A percentile compares a stretch with the other conserved stretches of the same genome.
Evolutionary conservation across 2,888 invertebrate species (phyloP).

Genomic region (Cheiracanthium punctorium): DNA sequence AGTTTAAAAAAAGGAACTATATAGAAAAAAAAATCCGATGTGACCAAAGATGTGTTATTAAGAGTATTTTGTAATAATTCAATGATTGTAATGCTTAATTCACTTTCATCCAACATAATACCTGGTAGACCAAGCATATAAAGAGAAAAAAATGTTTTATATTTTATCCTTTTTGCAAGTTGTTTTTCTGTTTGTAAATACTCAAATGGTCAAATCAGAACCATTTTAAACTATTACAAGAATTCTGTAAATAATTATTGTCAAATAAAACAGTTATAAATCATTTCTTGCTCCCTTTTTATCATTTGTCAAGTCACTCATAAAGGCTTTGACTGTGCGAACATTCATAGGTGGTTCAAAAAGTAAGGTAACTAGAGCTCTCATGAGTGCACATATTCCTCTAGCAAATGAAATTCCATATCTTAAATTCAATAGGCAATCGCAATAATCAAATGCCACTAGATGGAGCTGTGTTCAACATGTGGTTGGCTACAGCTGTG

Average conservation of each 20-base stretch:
- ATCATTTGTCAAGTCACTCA: no score
- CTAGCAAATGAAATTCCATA: no score
- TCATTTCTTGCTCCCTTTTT: not conserved
- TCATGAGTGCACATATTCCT: no score
- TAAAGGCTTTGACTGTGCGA: no score
- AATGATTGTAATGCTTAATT: not conserved
- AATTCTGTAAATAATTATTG: not conserved
- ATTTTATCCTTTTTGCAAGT: not conserved
- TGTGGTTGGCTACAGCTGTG: no score
- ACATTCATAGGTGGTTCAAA: no score
- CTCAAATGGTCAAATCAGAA: not conserved
- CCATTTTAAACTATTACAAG: not conserved
- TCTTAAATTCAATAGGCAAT: no score
- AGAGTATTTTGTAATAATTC: not conserved
- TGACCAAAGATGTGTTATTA: not conserved
- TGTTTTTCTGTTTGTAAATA: not conserved
- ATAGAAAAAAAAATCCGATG: not conserved
- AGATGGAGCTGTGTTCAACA: no score
- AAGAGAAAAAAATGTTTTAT: not conserved
- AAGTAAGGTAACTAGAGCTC: no score
- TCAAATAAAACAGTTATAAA: conserved; percentile 8
- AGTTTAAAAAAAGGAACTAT: not conserved
- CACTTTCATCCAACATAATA: not conserved
- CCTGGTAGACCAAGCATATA: not conserved
- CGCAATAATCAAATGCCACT: no score